Base-by-base conservation (phyloP, 2,888 invertebrate genomes). In the Pandemis corylana region DNA sequence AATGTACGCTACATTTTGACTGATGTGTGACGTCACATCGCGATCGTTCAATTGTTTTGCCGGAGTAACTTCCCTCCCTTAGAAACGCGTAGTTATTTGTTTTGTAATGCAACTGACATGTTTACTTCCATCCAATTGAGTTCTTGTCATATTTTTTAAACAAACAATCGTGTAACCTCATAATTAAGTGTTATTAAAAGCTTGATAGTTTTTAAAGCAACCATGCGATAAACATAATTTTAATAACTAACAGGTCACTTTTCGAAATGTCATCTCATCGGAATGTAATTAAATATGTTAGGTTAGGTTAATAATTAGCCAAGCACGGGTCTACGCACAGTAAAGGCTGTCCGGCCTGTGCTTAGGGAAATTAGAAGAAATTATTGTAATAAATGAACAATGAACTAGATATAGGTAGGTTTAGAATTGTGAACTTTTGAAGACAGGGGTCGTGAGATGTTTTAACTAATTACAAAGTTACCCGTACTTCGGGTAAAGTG, bases 101-200 rank as follows among this genome's bases (percentile, higher is more conserved):
- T 41, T 62, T n/a, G 12, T 59, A 41, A 1, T n/a, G 41, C 0
- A 41, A 41, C 7, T 62, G 62, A 62, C 36, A 28, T 59, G 59
- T 59, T 59, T 59, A 62, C n/a, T 62, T 62, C 41, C 41, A 62
- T 13, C 41, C 41, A n/a, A 41, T n/a, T 41, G n/a, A 41, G 62
- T 41, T n/a, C n/a, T 41, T 62, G 10, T 5, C 59, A 28, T 59
- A 56, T 59, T 59, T 59, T 28, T 59, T 59, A 28, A 28, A 59
- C 12, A 59, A 59, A 59, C 59, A 59, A 12, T 28, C 3, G 5
- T 12, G 59, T 59, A 28, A 10, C 28, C 20, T 10, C 12, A n/a
- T n/a, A n/a, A n/a, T n/a, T 28, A 15, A 20, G 28, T 59, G 59
- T 28, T 59, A 59, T 59, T 59, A 56, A 20, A 56, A 12, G 7